Percentiles rank a stretch among this genome's conserved stretches.
Evolutionary conservation across 2,888 invertebrate species (phyloP).

Genomic region (Tigriopus californicus): DNA sequence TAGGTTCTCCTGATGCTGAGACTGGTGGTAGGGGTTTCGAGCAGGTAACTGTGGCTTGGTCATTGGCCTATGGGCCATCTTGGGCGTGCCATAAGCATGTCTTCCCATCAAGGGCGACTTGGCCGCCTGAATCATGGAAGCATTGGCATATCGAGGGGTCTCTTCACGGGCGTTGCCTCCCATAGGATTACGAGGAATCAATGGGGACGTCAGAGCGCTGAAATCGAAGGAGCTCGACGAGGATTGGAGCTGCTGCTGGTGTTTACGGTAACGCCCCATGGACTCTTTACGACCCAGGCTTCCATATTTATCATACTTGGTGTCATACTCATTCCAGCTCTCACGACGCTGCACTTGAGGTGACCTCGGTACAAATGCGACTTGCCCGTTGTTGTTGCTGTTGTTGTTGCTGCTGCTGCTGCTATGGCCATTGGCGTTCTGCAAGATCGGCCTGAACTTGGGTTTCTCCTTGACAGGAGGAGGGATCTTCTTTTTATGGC

Average conservation of each 20-base stretch:
- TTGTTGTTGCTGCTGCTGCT: no score
- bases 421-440: no score
- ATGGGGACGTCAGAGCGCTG: not conserved
- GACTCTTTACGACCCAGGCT: constrained; percentile 12
- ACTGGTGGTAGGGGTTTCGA: constrained; percentile 11
- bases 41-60: constrained; percentile 20
- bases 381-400: no score
- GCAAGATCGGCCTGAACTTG: not conserved
- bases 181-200: not conserved
- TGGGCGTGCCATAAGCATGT: constrained; percentile 29
- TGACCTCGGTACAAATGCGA: not conserved
- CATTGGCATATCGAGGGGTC: not conserved
- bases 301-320: constrained; percentile 9
- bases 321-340: not conserved
- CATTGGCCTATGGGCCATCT: constrained; percentile 1
- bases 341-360: not conserved
- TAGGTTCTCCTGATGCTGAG: not conserved
- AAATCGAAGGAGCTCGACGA: not conserved
- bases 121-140: constrained; percentile 9
- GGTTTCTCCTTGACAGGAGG: constrained; percentile 8
- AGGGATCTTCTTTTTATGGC: not conserved
- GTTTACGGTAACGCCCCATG: constrained; percentile 3
- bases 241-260: constrained; percentile 8
- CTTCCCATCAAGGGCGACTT: constrained; percentile 26
- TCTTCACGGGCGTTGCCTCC: constrained; percentile 17